phyloP scores from a whole-genome alignment of 2,888 invertebrate genomes.

The Drosophila bunnanda region DNA sequence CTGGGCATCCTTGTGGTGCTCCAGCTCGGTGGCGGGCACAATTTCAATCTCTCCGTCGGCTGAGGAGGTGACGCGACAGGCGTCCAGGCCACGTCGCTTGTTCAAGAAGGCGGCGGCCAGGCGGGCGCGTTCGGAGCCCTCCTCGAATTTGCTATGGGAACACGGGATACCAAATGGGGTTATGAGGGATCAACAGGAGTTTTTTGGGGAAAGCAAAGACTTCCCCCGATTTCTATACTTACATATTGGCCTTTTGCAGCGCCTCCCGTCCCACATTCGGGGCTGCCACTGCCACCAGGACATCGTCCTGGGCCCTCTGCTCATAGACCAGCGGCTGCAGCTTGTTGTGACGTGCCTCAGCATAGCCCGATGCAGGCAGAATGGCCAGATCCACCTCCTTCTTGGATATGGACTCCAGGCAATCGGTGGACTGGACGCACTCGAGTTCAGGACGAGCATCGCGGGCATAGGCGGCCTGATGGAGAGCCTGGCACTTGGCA shows the following conservation, averaged over 20 bases:
- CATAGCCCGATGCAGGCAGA: conserved; percentile 65
- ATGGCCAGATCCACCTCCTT: conserved; percentile 79
- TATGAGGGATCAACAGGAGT: neutral
- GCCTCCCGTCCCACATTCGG: conserved; percentile 72
- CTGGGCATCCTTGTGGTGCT: conserved; percentile 79
- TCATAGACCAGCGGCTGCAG: conserved; percentile 83
- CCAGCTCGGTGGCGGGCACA: conserved; percentile 78
- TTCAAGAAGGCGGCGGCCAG: conserved; percentile 82
- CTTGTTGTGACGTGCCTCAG: conserved; percentile 69
- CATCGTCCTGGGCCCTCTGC: conserved; percentile 67
- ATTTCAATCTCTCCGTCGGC: conserved; percentile 76
- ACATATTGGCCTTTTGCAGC: conserved; percentile 79
- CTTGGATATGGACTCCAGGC: conserved; percentile 75
- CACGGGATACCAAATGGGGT: neutral
- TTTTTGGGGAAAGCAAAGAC: neutral
- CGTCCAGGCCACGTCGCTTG: conserved; percentile 76
- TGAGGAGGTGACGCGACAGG: conserved; percentile 73
- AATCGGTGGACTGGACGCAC: conserved; percentile 88
- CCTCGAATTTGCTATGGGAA: conserved; percentile 76
- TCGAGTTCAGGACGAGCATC: conserved; percentile 92
- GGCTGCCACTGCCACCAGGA: conserved; percentile 82
- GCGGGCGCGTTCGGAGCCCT: conserved; percentile 73
- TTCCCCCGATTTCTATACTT: conserved; percentile 63
- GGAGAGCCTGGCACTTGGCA: conserved; percentile 90
- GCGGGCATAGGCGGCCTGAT: conserved; percentile 90